Percentiles rank a stretch among this genome's conserved stretches.
Evolutionary conservation across 2,888 invertebrate genomes (phyloP).

Genomic region (Orthonevra nobilis): DNA sequence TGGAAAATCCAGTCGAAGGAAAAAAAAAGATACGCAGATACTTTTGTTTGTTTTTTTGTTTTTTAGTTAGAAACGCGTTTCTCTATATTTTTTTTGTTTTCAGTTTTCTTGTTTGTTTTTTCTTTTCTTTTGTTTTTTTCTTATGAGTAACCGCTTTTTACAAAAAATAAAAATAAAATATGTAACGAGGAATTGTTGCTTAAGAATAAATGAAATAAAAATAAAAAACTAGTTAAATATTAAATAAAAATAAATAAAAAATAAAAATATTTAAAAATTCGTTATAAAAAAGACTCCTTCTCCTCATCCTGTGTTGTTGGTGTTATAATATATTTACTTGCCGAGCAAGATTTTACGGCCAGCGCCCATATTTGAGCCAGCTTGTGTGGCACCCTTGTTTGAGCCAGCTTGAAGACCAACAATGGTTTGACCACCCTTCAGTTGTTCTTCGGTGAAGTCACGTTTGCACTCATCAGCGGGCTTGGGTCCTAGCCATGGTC

Average conservation of each 20-base stretch:
- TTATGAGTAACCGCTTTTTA: slow-evolving; percentile 65
- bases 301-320: slow-evolving; percentile 47
- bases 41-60: too few species aligned
- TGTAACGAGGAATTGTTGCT: slow-evolving; percentile 69
- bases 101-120: slow-evolving; percentile 26
- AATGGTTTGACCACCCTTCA: slow-evolving; percentile 92
- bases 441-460: slow-evolving; percentile 94
- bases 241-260: slow-evolving; percentile 37
- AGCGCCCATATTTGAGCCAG: slow-evolving; percentile 94
- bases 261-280: too few species aligned
- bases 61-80: slow-evolving; percentile 66
- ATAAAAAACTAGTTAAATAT: slow-evolving; percentile 20
- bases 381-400: slow-evolving; percentile 97
- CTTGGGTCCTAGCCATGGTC: slow-evolving; percentile 96
- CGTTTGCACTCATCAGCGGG: slow-evolving; percentile 96
- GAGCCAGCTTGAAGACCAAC: slow-evolving; percentile 97
- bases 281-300: slow-evolving; percentile 63
- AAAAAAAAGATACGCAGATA: slow-evolving; percentile 14
- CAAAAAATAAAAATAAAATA: slow-evolving; percentile 57
- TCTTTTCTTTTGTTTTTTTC: slow-evolving; percentile 56
- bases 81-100: slow-evolving; percentile 53
- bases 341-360: slow-evolving; percentile 94
- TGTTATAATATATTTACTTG: slow-evolving; percentile 83
- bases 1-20: background rate
- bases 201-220: slow-evolving; percentile 53